Conservation (phyloP, 2,797 vertebrate species). For the Hypotaenidia philippensis region DNA sequence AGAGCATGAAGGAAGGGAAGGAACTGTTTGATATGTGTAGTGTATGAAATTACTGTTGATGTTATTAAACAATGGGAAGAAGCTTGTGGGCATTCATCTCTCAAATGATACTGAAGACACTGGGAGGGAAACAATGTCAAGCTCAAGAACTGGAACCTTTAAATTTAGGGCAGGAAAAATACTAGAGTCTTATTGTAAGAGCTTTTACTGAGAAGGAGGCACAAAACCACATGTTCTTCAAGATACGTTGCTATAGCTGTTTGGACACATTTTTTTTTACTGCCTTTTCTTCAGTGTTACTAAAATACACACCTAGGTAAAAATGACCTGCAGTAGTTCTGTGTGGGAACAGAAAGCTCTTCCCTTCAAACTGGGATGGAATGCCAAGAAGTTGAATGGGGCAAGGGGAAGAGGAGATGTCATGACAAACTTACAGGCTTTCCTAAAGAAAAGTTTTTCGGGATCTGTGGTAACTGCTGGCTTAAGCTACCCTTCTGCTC, state of each 20-base stretch:
- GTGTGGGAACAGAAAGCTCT: not conserved
- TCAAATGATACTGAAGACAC: not conserved
- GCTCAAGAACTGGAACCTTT: not conserved
- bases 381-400: not conserved
- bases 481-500: not conserved
- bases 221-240: not conserved
- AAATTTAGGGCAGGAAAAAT: not conserved
- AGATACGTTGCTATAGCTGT: not conserved
- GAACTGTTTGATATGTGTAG: not conserved
- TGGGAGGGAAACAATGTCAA: not conserved
- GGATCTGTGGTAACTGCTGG: not conserved
- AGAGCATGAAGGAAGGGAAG: not conserved
- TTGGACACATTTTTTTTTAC: not conserved
- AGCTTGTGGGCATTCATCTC: not conserved
- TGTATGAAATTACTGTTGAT: not conserved
- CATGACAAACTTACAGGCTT: fast-evolving
- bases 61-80: not conserved
- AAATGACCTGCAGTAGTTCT: not conserved
- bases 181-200: not conserved
- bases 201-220: not conserved
- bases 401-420: not conserved
- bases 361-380: not conserved
- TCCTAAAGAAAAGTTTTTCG: not conserved
- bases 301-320: not conserved
- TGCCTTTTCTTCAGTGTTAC: not conserved